Conservation (phyloP, 2,888 invertebrate genomes). For the Amphipyra tragopoginis region DNA sequence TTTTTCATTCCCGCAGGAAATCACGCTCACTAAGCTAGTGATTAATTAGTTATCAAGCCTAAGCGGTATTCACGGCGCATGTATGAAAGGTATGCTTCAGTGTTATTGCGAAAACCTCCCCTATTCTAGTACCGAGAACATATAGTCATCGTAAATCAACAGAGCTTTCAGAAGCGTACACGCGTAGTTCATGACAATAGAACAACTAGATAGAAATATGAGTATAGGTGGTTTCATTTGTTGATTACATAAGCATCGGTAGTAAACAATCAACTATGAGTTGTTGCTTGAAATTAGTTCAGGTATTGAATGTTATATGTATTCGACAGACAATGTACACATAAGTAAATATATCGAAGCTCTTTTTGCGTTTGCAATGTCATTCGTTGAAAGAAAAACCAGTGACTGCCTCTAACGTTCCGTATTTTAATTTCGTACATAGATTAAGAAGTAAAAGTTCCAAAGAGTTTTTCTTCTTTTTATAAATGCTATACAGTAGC, state of each 20-base stretch:
- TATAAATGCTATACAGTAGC: too few species aligned
- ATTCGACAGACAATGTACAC: too few species aligned
- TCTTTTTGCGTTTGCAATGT: too few species aligned
- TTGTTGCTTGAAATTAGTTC: too few species aligned
- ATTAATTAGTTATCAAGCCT: constrained; percentile 81
- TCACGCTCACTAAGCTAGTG: constrained; percentile 77
- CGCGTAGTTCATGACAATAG: constrained; percentile 7
- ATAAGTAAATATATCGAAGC: too few species aligned
- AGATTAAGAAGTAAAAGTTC: too few species aligned
- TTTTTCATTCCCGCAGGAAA: constrained; percentile 83
- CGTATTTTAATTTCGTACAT: too few species aligned
- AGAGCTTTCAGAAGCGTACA: constrained; percentile 15
- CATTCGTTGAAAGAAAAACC: too few species aligned
- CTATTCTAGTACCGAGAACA: constrained; percentile 17
- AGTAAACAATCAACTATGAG: not conserved
- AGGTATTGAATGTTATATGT: too few species aligned
- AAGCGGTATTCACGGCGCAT: constrained; percentile 36
- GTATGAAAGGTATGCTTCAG: constrained; percentile 52
- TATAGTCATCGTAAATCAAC: constrained; percentile 49
- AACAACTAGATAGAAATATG: constrained; percentile 9
- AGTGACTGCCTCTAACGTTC: too few species aligned
- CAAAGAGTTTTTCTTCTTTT: too few species aligned
- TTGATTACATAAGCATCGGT: not conserved
- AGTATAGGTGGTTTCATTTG: constrained; percentile 4
- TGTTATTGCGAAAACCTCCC: constrained; percentile 30